Percentiles rank a stretch among this genome's conserved stretches.
phyloP scores from a whole-genome alignment of 2,797 vertebrate species.

The Cheirogaleus major region DNA sequence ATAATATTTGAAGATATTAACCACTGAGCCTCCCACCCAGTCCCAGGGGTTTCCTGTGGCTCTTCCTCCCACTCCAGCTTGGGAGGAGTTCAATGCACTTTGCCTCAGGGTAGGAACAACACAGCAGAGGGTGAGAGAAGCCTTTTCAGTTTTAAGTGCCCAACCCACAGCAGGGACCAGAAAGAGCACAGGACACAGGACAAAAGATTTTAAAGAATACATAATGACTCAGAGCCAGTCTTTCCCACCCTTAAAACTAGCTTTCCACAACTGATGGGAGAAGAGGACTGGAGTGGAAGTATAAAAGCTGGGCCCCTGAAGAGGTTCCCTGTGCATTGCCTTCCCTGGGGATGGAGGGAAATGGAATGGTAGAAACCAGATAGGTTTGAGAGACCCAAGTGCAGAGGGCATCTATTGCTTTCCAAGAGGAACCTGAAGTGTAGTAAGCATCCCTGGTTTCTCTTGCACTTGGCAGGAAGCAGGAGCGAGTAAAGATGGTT shows the following conservation, averaged over 20 bases:
- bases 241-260: not conserved
- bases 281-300: not conserved
- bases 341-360: too few relatives aligned
- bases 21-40: not conserved
- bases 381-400: not conserved
- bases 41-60: not conserved
- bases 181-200: not conserved
- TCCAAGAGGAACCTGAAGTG: not conserved
- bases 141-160: not conserved
- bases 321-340: not conserved
- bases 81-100: not conserved
- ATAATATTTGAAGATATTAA: conserved; percentile 52
- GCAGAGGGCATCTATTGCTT: not conserved
- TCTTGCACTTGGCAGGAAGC: not conserved
- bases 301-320: not conserved
- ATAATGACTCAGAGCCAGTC: not conserved
- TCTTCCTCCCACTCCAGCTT: not conserved
- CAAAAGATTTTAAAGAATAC: not conserved
- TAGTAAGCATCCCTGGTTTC: not conserved
- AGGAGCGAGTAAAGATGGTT: not conserved
- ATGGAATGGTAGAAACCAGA: not conserved
- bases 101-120: not conserved
- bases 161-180: not conserved
- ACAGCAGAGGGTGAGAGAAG: not conserved
- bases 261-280: not conserved